Evolutionary conservation across 2,888 invertebrate species (phyloP), one percentile per base, ranked within the genome.

Genomic region (Eupelmus urozonus): DNA sequence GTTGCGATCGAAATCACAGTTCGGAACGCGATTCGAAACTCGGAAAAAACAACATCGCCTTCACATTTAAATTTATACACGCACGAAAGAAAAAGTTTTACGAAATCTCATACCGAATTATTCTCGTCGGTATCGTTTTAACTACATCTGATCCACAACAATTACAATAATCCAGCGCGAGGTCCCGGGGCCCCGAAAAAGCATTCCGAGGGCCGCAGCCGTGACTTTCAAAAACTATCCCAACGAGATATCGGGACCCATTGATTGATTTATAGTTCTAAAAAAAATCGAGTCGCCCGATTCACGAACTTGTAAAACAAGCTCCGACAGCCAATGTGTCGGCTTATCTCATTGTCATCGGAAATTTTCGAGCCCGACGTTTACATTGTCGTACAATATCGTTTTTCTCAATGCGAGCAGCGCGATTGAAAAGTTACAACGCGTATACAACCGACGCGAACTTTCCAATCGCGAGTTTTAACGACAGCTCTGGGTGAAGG

Each of bases 221-320:
- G 11, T 73, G 78, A 78, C 71, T 78, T 67, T 66, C 59, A 7
- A 78, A 76, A 27, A 49, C 0, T 55, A 34, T 34, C 11, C 42
- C 34, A 16, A 23, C 29, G 9, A 27, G n/a, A 45, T 63, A 42
- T 42, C 49, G 25, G 13, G 20, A 34, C 34, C 4, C 25, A 34
- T 23, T 53, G 74, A 74, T 74, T 70, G 78, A 75, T 75, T 75
- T 59, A 45, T 66, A 29, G 60, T 49, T 59, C 34, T 9, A 13
- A 66, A 42, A 63, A 72, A 78, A 34, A 34, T n/a, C 3, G 9
- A 49, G 23, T 51, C 42, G 25, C 49, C 53, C 59, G n/a, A 59
- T 42, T 71, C 51, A 20, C 63, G 42, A 20, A 29, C 78, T 42
- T 66, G 71, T 75, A 70, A 63, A 71, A 71, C 75, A 75, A 75